Percentiles rank a stretch among this genome's conserved stretches.
phyloP scores from a whole-genome alignment of 2,888 invertebrate species.

The Lepidocyrtoides sp. region DNA sequence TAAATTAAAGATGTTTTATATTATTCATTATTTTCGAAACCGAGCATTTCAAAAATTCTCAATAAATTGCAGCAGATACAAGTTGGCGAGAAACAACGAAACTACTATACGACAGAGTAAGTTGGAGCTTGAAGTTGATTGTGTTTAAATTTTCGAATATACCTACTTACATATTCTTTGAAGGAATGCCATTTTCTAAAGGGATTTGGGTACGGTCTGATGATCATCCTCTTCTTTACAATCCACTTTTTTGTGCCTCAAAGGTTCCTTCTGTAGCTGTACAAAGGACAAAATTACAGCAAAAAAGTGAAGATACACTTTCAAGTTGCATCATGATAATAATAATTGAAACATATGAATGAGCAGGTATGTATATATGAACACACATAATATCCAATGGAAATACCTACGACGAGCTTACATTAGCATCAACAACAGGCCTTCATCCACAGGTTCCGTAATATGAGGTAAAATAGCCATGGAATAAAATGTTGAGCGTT shows the following conservation, averaged over 20 bases:
- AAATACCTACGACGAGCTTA: neutral
- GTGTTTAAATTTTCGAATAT: too few relatives aligned
- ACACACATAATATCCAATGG: neutral
- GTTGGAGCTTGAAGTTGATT: too few relatives aligned
- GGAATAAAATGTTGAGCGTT: neutral
- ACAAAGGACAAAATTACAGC: neutral
- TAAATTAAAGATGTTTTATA: constrained; percentile 9
- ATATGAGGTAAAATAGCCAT: neutral
- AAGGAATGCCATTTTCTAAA: constrained; percentile 1
- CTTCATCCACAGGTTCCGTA: neutral
- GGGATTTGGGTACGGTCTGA: constrained; percentile 57
- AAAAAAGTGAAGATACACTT: neutral
- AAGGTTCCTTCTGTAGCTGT: neutral
- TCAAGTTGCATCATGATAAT: constrained; percentile 8
- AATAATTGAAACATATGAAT: constrained; percentile 42
- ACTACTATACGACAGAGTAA: too few relatives aligned
- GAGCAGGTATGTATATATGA: constrained; percentile 58
- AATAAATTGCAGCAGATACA: too few relatives aligned
- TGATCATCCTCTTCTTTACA: constrained; percentile 8
- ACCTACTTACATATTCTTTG: neutral
- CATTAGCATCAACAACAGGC: neutral
- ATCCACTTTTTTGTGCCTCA: neutral
- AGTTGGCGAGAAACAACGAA: too few relatives aligned
- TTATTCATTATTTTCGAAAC: too few relatives aligned
- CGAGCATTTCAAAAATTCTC: too few relatives aligned